These are phyloP conservation scores for Micronycteris hirsuta DNA, from an alignment of 2,113 vertebrate genomes.

Conservation along the genomic window DNA sequence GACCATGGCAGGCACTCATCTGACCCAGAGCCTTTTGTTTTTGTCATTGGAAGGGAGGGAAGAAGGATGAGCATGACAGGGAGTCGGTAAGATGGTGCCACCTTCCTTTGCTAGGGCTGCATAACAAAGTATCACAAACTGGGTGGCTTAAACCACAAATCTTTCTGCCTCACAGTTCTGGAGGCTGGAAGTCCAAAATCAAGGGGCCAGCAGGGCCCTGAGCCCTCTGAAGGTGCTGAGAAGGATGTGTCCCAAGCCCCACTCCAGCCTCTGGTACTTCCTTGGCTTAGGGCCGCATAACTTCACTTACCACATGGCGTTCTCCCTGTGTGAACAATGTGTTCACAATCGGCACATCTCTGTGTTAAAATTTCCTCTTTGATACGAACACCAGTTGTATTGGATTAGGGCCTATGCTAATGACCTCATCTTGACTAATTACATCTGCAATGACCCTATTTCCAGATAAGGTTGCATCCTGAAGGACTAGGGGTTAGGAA, in stretches of 20 bases:
- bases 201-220: neutral
- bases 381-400: neutral
- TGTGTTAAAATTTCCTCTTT: neutral
- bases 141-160: neutral
- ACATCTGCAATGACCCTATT: neutral
- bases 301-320: fast-evolving
- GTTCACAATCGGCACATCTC: neutral
- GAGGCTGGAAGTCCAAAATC: neutral
- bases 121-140: neutral
- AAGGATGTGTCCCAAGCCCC: neutral
- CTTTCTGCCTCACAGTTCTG: neutral
- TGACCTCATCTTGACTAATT: neutral
- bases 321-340: neutral
- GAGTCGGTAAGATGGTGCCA: neutral
- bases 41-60: neutral
- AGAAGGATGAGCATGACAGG: neutral
- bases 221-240: neutral
- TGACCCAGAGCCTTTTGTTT: neutral
- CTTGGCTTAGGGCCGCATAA: neutral
- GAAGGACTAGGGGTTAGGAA: neutral
- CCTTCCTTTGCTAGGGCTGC: too few species aligned
- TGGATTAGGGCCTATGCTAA: neutral
- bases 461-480: neutral
- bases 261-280: neutral
- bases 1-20: neutral